Evolutionary conservation across 2,888 invertebrate genomes (phyloP).

Genomic region (Cerastis rubricosa): DNA sequence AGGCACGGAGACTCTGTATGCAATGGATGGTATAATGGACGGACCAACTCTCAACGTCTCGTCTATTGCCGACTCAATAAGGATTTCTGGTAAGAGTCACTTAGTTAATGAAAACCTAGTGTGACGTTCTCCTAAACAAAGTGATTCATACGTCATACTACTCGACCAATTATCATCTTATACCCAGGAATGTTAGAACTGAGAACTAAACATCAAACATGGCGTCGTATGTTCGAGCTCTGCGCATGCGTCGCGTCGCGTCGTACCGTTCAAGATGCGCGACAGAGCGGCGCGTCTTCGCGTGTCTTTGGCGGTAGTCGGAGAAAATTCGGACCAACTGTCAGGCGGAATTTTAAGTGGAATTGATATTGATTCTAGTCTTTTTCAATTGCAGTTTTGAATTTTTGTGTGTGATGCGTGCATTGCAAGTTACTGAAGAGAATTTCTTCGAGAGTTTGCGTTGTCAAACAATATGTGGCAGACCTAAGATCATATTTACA

Average conservation of each 20-base stretch:
- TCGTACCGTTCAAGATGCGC: slow-evolving; percentile 16
- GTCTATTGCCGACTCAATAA: too few relatives aligned
- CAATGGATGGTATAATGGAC: too few relatives aligned
- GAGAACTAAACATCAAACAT: slow-evolving; percentile 25
- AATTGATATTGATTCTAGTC: slow-evolving; percentile 1
- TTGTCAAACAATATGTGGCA: not conserved
- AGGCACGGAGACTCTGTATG: too few relatives aligned
- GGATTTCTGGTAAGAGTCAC: not conserved
- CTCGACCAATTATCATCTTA: not conserved
- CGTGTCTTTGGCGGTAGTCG: slow-evolving; percentile 28
- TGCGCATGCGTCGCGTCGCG: not conserved
- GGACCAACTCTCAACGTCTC: too few relatives aligned
- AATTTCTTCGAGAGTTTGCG: not conserved
- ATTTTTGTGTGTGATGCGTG: not conserved
- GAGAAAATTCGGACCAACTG: slow-evolving; percentile 39
- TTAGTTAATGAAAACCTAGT: too few relatives aligned
- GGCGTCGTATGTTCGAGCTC: not conserved
- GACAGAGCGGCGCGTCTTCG: slow-evolving; percentile 32
- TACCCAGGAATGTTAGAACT: slow-evolving; percentile 2
- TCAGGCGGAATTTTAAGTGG: slow-evolving; percentile 31
- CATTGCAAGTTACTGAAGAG: not conserved
- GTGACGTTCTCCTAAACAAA: not conserved
- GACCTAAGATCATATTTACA: not conserved
- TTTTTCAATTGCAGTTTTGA: not conserved
- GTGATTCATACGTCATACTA: not conserved